Percentiles rank a stretch among this genome's conserved stretches.
Evolutionary conservation across 2,888 invertebrate genomes (phyloP).

Genomic region (Anaspis maculata): DNA sequence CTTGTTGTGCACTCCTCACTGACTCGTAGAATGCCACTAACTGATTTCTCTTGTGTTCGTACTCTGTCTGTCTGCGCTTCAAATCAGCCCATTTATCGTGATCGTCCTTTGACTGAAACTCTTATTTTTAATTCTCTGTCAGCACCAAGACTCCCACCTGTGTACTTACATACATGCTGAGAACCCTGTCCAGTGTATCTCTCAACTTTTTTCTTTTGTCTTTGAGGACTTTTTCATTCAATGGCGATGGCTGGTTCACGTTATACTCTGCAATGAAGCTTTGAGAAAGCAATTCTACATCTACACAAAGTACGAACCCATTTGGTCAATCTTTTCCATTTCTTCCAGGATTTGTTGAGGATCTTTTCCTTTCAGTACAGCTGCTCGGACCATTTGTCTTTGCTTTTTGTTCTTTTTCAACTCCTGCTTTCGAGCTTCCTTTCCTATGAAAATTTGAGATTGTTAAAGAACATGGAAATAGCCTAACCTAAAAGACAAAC

Average conservation of each 20-base stretch:
- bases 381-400: conserved; percentile 89
- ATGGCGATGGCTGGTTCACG: conserved; percentile 85
- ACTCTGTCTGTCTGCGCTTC: conserved; percentile 85
- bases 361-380: conserved; percentile 96
- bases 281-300: too few relatives aligned
- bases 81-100: conserved; percentile 88
- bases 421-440: conserved; percentile 95
- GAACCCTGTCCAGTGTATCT: conserved; percentile 90
- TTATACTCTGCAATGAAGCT: conserved; percentile 73
- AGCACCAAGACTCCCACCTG: background rate
- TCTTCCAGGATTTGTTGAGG: conserved; percentile 90
- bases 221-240: conserved; percentile 93
- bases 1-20: conserved; percentile 90
- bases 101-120: conserved; percentile 82
- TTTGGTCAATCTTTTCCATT: conserved; percentile 96
- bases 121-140: background rate
- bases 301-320: conserved; percentile 57
- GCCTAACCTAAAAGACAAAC: conserved; percentile 42
- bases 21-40: conserved; percentile 91
- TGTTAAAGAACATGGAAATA: conserved; percentile 7
- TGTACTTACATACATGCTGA: conserved; percentile 88
- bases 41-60: conserved; percentile 80
- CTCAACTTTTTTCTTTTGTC: conserved; percentile 93
- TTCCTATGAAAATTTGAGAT: too few relatives aligned
- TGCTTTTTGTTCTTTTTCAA: conserved; percentile 98